Percentiles rank a stretch among this genome's conserved stretches.
Evolutionary conservation across 2,888 invertebrate species (phyloP).

Genomic region (Gnatocerus cornutus): DNA sequence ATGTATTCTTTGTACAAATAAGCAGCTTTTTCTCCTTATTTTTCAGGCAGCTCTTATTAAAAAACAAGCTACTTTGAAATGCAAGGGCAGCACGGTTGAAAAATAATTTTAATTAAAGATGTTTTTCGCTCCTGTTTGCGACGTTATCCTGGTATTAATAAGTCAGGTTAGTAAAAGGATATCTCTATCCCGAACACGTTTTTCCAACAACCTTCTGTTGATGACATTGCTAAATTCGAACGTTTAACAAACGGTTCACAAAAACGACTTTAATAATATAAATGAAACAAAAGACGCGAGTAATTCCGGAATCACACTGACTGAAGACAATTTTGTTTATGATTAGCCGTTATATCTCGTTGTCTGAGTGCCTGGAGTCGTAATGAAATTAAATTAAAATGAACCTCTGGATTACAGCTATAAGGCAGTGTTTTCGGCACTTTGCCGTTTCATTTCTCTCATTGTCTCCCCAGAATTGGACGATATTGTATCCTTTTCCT

Average conservation of each 20-base stretch:
- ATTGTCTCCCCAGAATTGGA: constrained; percentile 16
- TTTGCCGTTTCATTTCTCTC: constrained; percentile 27
- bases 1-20: no score
- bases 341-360: constrained; percentile 39
- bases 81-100: constrained; percentile 1
- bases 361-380: constrained; percentile 22
- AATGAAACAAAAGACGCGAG: constrained; percentile 42
- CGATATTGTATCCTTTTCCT: constrained; percentile 10
- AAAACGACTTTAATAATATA: constrained; percentile 44
- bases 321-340: constrained; percentile 40
- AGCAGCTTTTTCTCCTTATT: background rate
- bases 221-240: constrained; percentile 48
- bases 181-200: constrained; percentile 44
- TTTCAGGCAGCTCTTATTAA: background rate
- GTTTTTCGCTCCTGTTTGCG: constrained; percentile 23
- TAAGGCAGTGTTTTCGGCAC: constrained; percentile 35
- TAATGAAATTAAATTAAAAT: constrained; percentile 47
- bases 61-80: constrained; percentile 4
- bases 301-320: constrained; percentile 37
- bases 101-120: constrained; percentile 42
- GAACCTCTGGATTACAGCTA: constrained; percentile 38
- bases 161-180: constrained; percentile 34
- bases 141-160: constrained; percentile 29
- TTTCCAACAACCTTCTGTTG: constrained; percentile 31
- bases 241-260: constrained; percentile 39